Evolutionary conservation across 2,888 invertebrate genomes (phyloP).

Genomic region (Cheilosia vernalis): DNA sequence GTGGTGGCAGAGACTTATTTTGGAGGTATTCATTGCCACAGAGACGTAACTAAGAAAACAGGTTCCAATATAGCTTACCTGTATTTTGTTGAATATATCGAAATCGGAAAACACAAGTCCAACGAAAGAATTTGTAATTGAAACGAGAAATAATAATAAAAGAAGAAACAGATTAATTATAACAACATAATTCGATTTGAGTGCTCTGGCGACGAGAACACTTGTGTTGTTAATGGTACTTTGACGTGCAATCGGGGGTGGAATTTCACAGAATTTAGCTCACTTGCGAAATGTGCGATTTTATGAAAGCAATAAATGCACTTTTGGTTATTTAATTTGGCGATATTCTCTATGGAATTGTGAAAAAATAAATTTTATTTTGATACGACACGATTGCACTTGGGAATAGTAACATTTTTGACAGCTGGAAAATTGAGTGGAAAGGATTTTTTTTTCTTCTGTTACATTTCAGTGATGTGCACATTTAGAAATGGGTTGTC

Average conservation of each 20-base stretch:
- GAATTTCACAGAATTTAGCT: conserved; percentile 17
- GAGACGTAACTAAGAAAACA: conserved; percentile 33
- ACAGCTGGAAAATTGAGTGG: conserved; percentile 61
- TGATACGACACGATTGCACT: conserved; percentile 75
- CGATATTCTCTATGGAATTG: conserved; percentile 17
- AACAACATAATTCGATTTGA: conserved; percentile 56
- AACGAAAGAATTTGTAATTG: conserved; percentile 20
- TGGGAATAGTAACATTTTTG: conserved; percentile 71
- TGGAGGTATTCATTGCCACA: conserved; percentile 44
- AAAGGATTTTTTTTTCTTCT: conserved; percentile 46
- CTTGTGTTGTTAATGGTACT: conserved; percentile 35
- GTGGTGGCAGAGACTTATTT: conserved; percentile 57
- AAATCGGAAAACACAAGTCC: conserved; percentile 16
- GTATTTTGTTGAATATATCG: conserved; percentile 12
- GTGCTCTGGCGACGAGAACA: conserved; percentile 49
- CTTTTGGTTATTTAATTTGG: conserved; percentile 5
- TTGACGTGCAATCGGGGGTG: neutral
- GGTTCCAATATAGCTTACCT: conserved; percentile 46
- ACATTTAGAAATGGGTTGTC: neutral
- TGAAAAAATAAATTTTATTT: conserved; percentile 52
- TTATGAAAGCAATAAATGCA: conserved; percentile 6
- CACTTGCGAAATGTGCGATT: neutral
- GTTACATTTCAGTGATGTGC: conserved; percentile 24
- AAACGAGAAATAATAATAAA: conserved; percentile 43
- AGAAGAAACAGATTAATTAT: conserved; percentile 45